Percentiles rank a stretch among this genome's conserved stretches.
Conservation (phyloP, 2,888 invertebrate species). For the Mycogona germanica region DNA sequence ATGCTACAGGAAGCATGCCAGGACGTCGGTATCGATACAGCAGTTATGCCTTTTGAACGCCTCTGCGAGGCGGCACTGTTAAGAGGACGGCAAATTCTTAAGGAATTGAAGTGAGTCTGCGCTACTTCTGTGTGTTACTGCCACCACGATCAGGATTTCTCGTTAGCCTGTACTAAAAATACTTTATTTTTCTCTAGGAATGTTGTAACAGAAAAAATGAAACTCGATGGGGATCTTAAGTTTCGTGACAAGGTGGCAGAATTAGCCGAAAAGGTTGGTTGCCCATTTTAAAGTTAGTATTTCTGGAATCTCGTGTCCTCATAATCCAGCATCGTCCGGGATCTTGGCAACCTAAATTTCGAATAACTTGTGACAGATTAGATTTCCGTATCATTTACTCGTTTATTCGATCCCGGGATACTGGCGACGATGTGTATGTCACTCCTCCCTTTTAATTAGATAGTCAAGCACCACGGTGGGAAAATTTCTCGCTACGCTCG, state of each 20-base stretch:
- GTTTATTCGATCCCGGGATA: too few relatives aligned
- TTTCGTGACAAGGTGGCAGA: conserved; percentile 25
- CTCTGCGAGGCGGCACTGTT: conserved; percentile 33
- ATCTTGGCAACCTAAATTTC: too few relatives aligned
- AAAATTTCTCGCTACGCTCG: too few relatives aligned
- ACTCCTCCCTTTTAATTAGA: too few relatives aligned
- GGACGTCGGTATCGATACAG: conserved; percentile 28
- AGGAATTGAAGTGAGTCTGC: conserved; percentile 31
- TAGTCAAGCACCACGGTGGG: too few relatives aligned
- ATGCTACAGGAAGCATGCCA: conserved; percentile 30
- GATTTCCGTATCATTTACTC: too few relatives aligned
- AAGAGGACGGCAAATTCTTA: conserved; percentile 32
- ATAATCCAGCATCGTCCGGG: too few relatives aligned
- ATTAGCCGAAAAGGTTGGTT: conserved; percentile 28
- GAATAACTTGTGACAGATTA: too few relatives aligned
- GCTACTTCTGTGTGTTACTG: background rate
- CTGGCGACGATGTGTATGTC: too few relatives aligned
- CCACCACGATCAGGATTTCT: background rate
- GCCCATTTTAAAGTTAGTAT: too few relatives aligned
- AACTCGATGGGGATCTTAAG: conserved; percentile 19
- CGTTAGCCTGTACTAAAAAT: background rate
- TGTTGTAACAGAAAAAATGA: conserved; percentile 21
- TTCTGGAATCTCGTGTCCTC: too few relatives aligned
- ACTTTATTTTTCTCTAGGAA: conserved; percentile 12
- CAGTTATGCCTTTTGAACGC: conserved; percentile 34